A percentile compares a stretch with the other conserved stretches of the same genome.
phyloP scores from a whole-genome alignment of 1,140 invertebrate species.

The Danaus plexippus region DNA sequence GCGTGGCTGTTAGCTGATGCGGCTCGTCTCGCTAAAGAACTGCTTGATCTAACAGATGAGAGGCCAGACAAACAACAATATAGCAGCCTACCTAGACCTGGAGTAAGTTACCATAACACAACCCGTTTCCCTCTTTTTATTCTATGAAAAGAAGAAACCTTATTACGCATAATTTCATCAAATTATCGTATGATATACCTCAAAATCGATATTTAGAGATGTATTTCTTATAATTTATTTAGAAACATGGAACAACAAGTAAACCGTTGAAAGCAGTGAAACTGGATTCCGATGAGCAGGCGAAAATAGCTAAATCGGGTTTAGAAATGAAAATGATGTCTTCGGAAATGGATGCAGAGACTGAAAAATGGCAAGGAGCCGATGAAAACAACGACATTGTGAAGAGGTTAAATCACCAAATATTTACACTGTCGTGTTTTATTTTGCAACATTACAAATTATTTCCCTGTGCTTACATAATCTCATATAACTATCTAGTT shows the following conservation, averaged over 20 bases:
- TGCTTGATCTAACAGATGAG: constrained; percentile 84
- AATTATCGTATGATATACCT: neutral
- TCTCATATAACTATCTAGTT: neutral
- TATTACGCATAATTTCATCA: too few relatives aligned
- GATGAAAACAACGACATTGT: constrained; percentile 98
- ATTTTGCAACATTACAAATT: constrained; percentile 1
- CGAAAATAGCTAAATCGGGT: constrained; percentile 97
- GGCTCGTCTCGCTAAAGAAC: constrained; percentile 88
- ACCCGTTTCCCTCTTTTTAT: neutral
- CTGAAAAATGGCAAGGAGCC: constrained; percentile 93
- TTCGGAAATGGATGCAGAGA: constrained; percentile 97
- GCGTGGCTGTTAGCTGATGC: constrained; percentile 92
- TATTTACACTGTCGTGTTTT: constrained; percentile 7
- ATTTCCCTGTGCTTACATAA: neutral
- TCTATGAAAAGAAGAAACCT: too few relatives aligned
- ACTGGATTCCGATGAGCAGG: constrained; percentile 95
- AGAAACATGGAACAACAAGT: constrained; percentile 97
- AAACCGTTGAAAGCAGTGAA: constrained; percentile 94
- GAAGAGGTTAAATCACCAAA: constrained; percentile 75
- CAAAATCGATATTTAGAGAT: neutral
- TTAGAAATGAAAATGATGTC: constrained; percentile 98
- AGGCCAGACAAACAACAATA: constrained; percentile 92
- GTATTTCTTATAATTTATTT: constrained; percentile 20
- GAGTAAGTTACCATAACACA: constrained; percentile 75
- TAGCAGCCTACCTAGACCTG: constrained; percentile 93